phyloP scores from a whole-genome alignment of 2,888 invertebrate species.

The Magallana nippona region DNA sequence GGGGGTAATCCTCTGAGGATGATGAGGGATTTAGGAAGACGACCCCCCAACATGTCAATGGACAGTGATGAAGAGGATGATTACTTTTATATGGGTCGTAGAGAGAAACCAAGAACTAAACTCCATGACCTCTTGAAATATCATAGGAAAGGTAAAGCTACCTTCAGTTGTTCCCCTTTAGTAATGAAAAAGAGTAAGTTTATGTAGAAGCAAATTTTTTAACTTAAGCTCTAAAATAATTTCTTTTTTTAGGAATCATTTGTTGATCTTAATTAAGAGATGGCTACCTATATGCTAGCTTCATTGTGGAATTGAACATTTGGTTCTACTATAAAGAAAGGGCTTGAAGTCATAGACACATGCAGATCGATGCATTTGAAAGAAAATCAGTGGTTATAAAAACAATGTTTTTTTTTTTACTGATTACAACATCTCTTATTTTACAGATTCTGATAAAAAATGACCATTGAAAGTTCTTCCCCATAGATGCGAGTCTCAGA shows the following conservation, averaged over 20 bases:
- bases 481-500: neutral
- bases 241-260: no score
- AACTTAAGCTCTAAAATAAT: no score
- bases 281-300: no score
- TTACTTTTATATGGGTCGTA: neutral
- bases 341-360: no score
- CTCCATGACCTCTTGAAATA: neutral
- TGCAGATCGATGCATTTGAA: no score
- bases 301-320: no score
- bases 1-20: neutral
- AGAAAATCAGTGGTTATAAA: no score
- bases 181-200: no score
- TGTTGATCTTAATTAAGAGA: no score
- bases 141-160: neutral
- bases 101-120: neutral
- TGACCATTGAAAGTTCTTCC: neutral
- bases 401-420: neutral
- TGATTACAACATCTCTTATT: neutral
- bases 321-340: no score
- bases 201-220: no score
- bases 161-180: no score
- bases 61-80: conserved; percentile 42
- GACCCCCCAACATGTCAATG: conserved; percentile 8
- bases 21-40: conserved; percentile 6
- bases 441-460: conserved; percentile 24